phyloP scores from a whole-genome alignment of 2,113 vertebrate genomes.

The Columbina picui region DNA sequence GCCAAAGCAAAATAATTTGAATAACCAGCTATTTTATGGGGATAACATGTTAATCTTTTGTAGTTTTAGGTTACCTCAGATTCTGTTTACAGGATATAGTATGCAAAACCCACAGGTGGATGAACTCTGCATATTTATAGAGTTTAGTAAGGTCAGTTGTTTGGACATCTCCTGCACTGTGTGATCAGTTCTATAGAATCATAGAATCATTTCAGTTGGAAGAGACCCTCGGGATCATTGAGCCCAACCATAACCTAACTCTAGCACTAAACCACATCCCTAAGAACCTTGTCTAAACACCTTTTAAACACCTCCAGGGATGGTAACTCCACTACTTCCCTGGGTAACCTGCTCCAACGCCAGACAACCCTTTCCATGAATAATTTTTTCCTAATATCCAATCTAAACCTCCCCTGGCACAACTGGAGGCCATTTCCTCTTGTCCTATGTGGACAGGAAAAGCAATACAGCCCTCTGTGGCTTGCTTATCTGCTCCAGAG shows the following conservation, averaged over 20 bases:
- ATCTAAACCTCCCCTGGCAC: too few relatives aligned
- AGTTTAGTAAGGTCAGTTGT: accelerated
- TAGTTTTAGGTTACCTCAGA: neutral
- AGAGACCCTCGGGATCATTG: too few relatives aligned
- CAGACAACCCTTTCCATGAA: too few relatives aligned
- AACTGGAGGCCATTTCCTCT: too few relatives aligned
- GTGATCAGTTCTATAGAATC: accelerated
- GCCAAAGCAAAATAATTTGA: neutral
- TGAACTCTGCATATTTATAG: neutral
- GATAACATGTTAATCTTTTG: neutral
- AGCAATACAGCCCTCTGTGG: neutral
- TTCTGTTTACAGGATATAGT: neutral
- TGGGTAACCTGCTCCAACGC: too few relatives aligned
- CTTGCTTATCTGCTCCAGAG: neutral
- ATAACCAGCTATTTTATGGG: neutral
- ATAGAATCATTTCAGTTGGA: too few relatives aligned
- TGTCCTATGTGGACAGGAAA: accelerated
- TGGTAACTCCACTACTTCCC: too few relatives aligned
- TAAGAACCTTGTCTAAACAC: too few relatives aligned
- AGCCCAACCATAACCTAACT: too few relatives aligned
- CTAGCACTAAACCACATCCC: too few relatives aligned
- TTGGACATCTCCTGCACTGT: neutral
- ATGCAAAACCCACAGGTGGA: neutral
- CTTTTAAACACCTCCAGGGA: too few relatives aligned
- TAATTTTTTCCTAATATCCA: too few relatives aligned